Base-by-base conservation (phyloP, 2,888 invertebrate species). In the Eueremaeus valkanovi region DNA sequence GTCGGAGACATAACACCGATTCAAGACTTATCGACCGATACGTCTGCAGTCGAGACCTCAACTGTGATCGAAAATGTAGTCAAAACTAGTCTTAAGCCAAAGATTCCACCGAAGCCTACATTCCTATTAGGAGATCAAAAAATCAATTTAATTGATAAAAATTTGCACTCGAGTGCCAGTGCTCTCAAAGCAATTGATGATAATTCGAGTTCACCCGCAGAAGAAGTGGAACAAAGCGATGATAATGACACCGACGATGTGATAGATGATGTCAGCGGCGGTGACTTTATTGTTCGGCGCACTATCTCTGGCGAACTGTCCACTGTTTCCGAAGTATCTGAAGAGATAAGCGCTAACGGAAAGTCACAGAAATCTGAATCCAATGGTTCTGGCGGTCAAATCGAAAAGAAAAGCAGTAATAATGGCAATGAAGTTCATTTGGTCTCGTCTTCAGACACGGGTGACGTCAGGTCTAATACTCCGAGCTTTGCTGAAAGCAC, bases 251-350 rank as follows among this genome's bases (percentile, higher is more conserved):
- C 33, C 33, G 68, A 68, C n/a, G 70, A 70, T 18, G 42, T 42
- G 3, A 70, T 70, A 9, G 42, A 70, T 70, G 70, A 70, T 18
- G 13, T 70, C 0, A 70, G 73, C 31, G 75, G 70, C 24, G 55
- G 45, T 27, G 73, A 42, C 3, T 31, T 72, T 8, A 73, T 75
- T 29, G 55, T 58, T 24, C 42, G 45, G 11, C 61, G 75, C 18
- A 73, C 42, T 42, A 42, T 75, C 24, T 76, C 77, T 13, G 79
- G 78, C 21, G 79, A 80, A 63, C 75, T 79, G 16, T 79, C 79
- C 8, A 79, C 79, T 1, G 79, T 80, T 18, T 79, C 79, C 3
- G 80, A 80, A 70, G 79, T 80, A 2, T 79, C 79, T 0, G 80
- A 80, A 74, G 80, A 80, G 72, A 79, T 79, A 51, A 79, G 78